Base-by-base conservation (phyloP, 2,113 vertebrate genomes). In the Istiophorus platypterus region DNA sequence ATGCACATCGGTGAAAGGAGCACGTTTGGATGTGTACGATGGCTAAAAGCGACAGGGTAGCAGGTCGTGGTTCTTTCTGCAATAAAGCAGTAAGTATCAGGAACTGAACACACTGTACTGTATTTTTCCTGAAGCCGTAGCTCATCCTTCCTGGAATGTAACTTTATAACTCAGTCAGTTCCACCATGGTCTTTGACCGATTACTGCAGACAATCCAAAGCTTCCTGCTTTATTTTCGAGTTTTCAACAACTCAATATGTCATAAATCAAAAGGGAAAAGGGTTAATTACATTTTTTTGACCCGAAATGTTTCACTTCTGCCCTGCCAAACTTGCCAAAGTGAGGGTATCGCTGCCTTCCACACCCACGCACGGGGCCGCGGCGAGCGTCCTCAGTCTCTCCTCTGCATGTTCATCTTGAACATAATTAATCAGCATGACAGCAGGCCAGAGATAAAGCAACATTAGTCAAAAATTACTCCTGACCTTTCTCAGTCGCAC, bases 391-490 rank as follows among this genome's bases (percentile, higher is more conserved):
- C 82, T 71, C 58, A 7, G 39, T 66, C 63, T 51, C 62, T 51
- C 34, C 54, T 84, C 75, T 80, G 74, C 18, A 34, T 81, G 89
- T 68, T 61, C 73, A 73, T 76, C 67, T 58, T 37, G 22, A 63
- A 83, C 67, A 85, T 75, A 88, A 88, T 87, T 87, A 76, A 86
- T 89, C 81, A 88, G 56, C 4, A 75, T 84, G 88, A 81, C 78
- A 64, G 78, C 57, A n/a, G 84, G 69, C 71, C 61, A 65, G 47
- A 76, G 72, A 90, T 72, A 84, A 81, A 74, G 62, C 71, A 72
- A 84, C 76, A 88, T 83, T 81, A 80, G 81, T 86, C 78, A 81
- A 84, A 88, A 86, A 90, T 90, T 66, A 80, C 84, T 85, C 51
- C 73, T 89, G 89, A 93, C 89, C 91, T 86, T 88, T 88, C 71